Base-by-base conservation (phyloP, 2,888 invertebrate species). In the Suillia variegata region DNA sequence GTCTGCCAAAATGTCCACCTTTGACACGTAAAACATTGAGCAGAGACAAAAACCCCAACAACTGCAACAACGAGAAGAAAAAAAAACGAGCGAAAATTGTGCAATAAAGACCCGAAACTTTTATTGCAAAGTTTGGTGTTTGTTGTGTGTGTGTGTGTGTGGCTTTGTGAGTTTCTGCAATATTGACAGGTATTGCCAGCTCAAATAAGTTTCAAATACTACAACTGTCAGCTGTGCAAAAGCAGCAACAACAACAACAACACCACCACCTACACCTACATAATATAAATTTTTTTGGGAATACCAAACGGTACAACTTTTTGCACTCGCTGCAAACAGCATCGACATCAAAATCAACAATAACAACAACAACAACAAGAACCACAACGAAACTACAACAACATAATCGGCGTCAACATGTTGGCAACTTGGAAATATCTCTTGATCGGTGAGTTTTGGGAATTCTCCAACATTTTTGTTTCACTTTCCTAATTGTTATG, bases 401-500 rank as follows among this genome's bases (percentile, higher is more conserved):
- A 22, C 10, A 12, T 4, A 21, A 24, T 1, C 34, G 17, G n/a
- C 31, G 42, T 53, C 53, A 67, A 58, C 54, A 53, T 33, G 34
- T 18, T 47, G 34, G 15, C n/a, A 50, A 51, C 58, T 69, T 73
- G 75, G 67, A 75, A 70, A 67, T 70, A 71, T 62, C 66, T 68
- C 63, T 64, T 71, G 62, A 75, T 77, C 65, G 76, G 76, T 76
- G 63, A 78, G 76, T 75, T 55, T 51, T 15, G 34, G 20, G 20
- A 54, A 26, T n/a, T 24, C 18, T 34, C 4, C 13, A 12, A 34
- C 17, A 3, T 47, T 31, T 54, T 54, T 53, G 3, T n/a, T 21
- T 18, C 18, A 47, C 3, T 24, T 22, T 22, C n/a, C 12, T 22
- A 38, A 38, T 13, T 38, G 10, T 38, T 38, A n/a, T 38, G 38